Base-by-base conservation (phyloP, 2,797 vertebrate species). In the Gambusia yucatana region DNA sequence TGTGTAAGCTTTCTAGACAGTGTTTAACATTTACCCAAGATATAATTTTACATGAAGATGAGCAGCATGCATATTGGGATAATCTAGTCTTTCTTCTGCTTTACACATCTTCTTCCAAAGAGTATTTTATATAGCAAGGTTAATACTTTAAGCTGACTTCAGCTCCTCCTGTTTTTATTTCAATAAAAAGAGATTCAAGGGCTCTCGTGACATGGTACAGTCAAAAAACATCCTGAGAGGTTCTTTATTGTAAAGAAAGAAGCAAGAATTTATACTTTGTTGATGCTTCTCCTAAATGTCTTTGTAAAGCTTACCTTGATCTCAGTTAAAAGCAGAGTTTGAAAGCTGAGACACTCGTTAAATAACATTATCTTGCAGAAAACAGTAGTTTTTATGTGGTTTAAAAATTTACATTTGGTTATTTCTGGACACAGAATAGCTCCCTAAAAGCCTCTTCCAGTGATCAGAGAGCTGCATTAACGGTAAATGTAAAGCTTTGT, bases 401-500 rank as follows among this genome's bases (percentile, higher is more conserved):
- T 84, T 77, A 83, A 85, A 84, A 78, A 82, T 75, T 28, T 25
- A 77, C 61, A 47, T 81, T 11, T 30, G n/a, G n/a, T 44, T 14
- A 57, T 74, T 46, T 75, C 50, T 73, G 72, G 70, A 59, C 41
- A 74, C 80, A 81, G 82, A 84, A 80, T 87, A 79, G 63, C 73
- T 81, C n/a, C 47, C 84, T 90, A 85, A 93, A 90, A 90, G 85
- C 87, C 76, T 87, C 77, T 52, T 74, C 11, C 70, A 48, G 71
- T 46, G 82, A 90, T 85, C 71, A 77, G 59, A 78, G 78, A 81
- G 28, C 25, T 33, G 59, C 71, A 44, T 83, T 88, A 81, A 84
- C 77, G 76, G 73, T 57, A 36, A 87, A 76, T 83, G 81, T 84
- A 84, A 90, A 84, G 76, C 22, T 17, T 69, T 89, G 73, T 70